Conservation (phyloP, 2,113 vertebrate genomes). For the Larimichthys polyactis region DNA sequence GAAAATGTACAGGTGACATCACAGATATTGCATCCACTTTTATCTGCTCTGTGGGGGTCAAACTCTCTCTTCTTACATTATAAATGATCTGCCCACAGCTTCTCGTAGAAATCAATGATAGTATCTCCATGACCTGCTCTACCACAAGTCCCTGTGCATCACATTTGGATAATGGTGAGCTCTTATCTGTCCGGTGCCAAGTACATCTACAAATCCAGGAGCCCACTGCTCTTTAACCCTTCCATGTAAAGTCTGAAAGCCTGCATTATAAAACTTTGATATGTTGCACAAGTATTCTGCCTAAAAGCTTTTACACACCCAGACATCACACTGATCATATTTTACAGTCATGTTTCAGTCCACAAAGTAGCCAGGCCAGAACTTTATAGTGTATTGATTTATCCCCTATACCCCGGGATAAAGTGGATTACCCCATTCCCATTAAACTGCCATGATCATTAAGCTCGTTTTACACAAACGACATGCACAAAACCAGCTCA, state of each 20-base stretch:
- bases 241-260: slow-evolving; percentile 22
- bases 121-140: neutral
- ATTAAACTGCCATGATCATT: slow-evolving; percentile 50
- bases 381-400: slow-evolving; percentile 61
- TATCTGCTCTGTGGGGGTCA: neutral
- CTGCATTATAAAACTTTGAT: slow-evolving; percentile 35
- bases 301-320: slow-evolving; percentile 43
- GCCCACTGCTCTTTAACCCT: neutral
- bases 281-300: neutral
- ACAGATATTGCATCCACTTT: neutral
- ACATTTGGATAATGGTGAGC: slow-evolving; percentile 3
- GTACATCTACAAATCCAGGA: neutral
- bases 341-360: slow-evolving; percentile 21
- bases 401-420: slow-evolving; percentile 23
- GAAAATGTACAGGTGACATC: neutral
- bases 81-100: neutral
- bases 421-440: slow-evolving; percentile 52
- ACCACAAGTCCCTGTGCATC: neutral
- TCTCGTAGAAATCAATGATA: neutral
- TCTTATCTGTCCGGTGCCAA: neutral
- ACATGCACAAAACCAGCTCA: slow-evolving; percentile 30
- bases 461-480: slow-evolving; percentile 32
- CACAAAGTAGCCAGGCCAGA: slow-evolving; percentile 29
- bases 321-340: neutral
- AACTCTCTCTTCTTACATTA: neutral